Conservation (phyloP, 1,140 invertebrate genomes). For the Steinernema khuongi region DNA sequence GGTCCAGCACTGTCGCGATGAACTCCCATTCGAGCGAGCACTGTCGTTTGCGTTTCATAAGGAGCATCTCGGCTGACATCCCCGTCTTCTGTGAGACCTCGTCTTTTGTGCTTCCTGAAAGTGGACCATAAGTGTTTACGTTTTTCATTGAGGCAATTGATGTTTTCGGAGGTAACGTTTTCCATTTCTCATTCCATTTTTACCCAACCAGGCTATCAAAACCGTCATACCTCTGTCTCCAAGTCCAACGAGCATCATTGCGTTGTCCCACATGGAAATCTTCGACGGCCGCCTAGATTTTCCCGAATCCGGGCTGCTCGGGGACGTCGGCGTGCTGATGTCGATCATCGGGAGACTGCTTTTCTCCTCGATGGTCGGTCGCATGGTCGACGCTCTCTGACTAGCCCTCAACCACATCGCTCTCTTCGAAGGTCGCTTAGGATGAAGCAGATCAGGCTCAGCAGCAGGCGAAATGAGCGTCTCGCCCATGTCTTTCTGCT, state of each 20-base stretch:
- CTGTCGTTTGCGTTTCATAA: conserved; percentile 49
- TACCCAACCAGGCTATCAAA: too few relatives aligned
- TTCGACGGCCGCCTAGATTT: conserved; percentile 36
- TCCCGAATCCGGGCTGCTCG: conserved; percentile 20
- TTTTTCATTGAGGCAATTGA: too few relatives aligned
- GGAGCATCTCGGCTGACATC: conserved; percentile 33
- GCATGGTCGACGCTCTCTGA: conserved; percentile 1
- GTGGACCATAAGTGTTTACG: not conserved
- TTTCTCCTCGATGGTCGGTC: conserved; percentile 11
- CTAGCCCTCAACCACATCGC: not conserved
- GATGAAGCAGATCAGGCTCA: not conserved
- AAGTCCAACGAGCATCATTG: conserved; percentile 27
- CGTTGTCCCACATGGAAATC: conserved; percentile 43
- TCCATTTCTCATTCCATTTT: too few relatives aligned
- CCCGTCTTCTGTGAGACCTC: not conserved
- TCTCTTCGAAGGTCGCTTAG: not conserved
- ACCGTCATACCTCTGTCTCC: conserved; percentile 19
- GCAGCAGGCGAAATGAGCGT: not conserved
- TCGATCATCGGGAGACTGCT: conserved; percentile 48
- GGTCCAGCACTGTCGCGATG: conserved; percentile 54
- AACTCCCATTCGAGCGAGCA: conserved; percentile 58
- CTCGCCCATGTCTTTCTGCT: not conserved
- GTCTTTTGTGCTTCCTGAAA: conserved; percentile 7
- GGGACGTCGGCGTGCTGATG: conserved; percentile 42
- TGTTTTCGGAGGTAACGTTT: too few relatives aligned